A percentile compares a stretch with the other conserved stretches of the same genome.
Evolutionary conservation across 2,113 vertebrate species (phyloP).

Genomic region (Aptenodytes forsteri): DNA sequence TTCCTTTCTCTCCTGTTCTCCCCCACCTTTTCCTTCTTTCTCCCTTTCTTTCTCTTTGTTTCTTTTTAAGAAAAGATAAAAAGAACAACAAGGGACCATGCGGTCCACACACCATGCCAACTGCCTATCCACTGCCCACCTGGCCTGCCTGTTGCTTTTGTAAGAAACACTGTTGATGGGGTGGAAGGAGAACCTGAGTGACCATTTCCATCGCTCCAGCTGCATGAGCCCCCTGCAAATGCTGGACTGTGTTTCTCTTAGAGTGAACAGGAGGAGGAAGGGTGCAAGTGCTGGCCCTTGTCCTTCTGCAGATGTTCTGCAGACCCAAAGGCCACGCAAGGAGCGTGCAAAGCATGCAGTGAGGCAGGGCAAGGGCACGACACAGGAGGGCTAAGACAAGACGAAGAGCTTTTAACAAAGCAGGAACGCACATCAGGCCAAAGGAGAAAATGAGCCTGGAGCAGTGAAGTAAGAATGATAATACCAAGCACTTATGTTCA

Average conservation of each 20-base stretch:
- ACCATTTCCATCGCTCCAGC: not conserved
- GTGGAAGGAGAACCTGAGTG: not conserved
- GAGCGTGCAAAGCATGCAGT: accelerated
- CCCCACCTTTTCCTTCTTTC: not conserved
- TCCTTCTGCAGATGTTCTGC: not conserved
- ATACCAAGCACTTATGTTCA: slow-evolving; percentile 67
- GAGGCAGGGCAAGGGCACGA: not conserved
- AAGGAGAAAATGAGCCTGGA: slow-evolving; percentile 54
- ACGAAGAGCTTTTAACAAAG: not conserved
- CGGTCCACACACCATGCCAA: accelerated
- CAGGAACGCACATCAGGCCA: slow-evolving; percentile 17
- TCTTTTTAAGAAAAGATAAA: not conserved
- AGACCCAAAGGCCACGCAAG: not conserved
- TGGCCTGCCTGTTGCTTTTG: not conserved
- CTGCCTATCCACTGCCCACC: not conserved
- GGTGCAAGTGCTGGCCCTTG: not conserved
- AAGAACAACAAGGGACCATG: accelerated
- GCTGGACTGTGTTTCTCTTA: not conserved
- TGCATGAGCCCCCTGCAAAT: not conserved
- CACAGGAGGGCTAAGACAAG: not conserved
- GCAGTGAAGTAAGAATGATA: slow-evolving; percentile 53
- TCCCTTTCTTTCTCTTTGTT: not conserved
- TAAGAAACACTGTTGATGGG: accelerated
- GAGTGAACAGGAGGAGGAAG: not conserved
- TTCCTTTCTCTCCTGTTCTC: not conserved